phyloP scores from a whole-genome alignment of 30 jellyfish, hydroid and myxozoan species.

The Mastigias papua region DNA sequence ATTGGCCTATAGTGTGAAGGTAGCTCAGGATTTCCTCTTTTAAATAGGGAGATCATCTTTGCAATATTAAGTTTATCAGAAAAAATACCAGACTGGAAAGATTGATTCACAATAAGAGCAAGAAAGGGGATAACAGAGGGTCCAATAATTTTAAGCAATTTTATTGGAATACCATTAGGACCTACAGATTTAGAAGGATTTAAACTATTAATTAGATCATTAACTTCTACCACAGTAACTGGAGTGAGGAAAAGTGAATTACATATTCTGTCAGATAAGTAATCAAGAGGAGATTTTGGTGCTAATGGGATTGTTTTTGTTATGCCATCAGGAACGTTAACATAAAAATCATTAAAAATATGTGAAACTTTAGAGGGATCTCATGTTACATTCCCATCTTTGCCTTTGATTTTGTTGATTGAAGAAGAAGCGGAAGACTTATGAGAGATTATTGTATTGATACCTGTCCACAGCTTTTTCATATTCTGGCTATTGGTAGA shows the following conservation, averaged over 20 bases:
- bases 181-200: conserved; percentile 52
- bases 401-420: conserved; percentile 43
- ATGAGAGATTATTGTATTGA: conserved; percentile 51
- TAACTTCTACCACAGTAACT: background rate
- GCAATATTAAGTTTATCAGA: background rate
- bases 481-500: conserved; percentile 22
- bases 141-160: conserved; percentile 25
- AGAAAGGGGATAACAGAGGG: conserved; percentile 2
- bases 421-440: conserved; percentile 53
- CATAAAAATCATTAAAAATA: too few relatives aligned
- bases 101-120: background rate
- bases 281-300: conserved; percentile 25
- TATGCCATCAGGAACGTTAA: background rate
- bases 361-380: conserved; percentile 27
- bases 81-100: background rate
- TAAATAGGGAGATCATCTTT: background rate
- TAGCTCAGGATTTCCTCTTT: background rate
- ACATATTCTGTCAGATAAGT: background rate
- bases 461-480: conserved; percentile 31
- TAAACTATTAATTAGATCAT: conserved; percentile 15
- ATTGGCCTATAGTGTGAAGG: conserved; percentile 18
- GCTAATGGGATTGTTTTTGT: conserved; percentile 25
- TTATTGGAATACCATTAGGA: conserved; percentile 54
- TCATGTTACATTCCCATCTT: conserved; percentile 52
- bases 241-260: conserved; percentile 43